Evolutionary conservation across 2,113 vertebrate species (phyloP), one percentile per base, ranked within the genome.

Genomic region (Sorex fumeus): DNA sequence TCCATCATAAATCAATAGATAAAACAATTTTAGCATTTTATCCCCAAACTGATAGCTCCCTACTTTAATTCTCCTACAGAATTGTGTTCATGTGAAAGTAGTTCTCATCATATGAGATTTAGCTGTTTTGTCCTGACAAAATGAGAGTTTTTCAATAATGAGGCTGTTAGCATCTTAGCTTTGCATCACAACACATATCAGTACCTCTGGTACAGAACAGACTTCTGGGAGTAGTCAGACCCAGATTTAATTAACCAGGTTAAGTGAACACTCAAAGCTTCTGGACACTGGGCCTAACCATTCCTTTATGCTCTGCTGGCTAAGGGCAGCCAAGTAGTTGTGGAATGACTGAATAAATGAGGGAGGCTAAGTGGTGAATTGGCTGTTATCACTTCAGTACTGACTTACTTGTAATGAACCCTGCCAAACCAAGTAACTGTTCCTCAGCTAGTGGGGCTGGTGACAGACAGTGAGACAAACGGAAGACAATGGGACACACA

Each of bases 91-190:
- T n/a, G 2, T 27, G 30, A 75, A 91, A 40, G 19, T 40, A 40
- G 40, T 7, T 40, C 40, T 71, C 43, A 28, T n/a, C 30, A 11
- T 80, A 36, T 15, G 71, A 60, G 64, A 8, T 28, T 0, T 66
- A 4, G 8, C 6, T 34, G 7, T 64, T 36, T 72, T 72, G 21
- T 30, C 11, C 8, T 69, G 28, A 1, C 53, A 32, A 53, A 69
- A 3, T 60, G 18, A 60, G 36, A 80, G 11, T 77, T 79, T 43
- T 16, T 30, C 27, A 45, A 13, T 3, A 6, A 53, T 77, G 6
- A 3, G 30, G 0, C 8, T 5, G 0, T 3, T 2, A 67, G 34
- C 0, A 19, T 5, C 8, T 76, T 27, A 25, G 1, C 75, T 36
- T 79, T 84, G n/a, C 57, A 83, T 64, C 27, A n/a, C 15, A 85